These are phyloP conservation scores for Malurus melanocephalus DNA, from an alignment of 2,113 vertebrate genomes.

Conservation along the genomic window DNA sequence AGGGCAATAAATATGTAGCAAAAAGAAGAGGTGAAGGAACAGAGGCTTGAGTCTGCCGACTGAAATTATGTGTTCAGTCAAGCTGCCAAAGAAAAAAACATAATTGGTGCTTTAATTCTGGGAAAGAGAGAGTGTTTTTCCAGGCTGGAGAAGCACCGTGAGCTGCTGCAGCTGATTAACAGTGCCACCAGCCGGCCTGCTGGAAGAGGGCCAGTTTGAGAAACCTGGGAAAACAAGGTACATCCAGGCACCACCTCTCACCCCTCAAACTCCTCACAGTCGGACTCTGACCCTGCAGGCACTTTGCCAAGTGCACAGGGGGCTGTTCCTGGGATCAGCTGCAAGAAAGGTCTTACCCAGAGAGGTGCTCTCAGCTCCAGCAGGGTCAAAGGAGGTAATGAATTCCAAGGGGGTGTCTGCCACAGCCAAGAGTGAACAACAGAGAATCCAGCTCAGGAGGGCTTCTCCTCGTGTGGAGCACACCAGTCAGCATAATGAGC, in stretches of 20 bases:
- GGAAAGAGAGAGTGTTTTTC: not conserved
- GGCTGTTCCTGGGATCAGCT: not conserved
- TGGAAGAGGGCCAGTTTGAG: constrained; percentile 6
- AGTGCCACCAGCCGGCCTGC: constrained; percentile 47
- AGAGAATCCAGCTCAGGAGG: not conserved
- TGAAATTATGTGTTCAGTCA: not conserved
- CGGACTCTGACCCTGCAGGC: not conserved
- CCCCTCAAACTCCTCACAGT: not conserved
- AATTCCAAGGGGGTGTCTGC: not conserved
- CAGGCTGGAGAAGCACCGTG: not conserved
- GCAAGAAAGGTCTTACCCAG: not conserved
- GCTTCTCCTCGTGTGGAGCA: not conserved
- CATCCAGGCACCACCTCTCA: not conserved
- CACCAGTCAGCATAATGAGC: not conserved
- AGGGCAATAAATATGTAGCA: not conserved
- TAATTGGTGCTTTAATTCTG: not conserved
- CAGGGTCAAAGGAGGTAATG: not conserved
- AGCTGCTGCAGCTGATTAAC: constrained; percentile 27
- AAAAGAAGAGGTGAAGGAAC: not conserved
- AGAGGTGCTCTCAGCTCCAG: not conserved
- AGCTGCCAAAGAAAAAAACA: not conserved
- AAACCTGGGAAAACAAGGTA: not conserved
- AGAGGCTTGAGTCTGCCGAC: not conserved
- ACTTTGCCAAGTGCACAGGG: not conserved
- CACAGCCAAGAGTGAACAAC: not conserved